Evolutionary conservation across 2,888 invertebrate species (phyloP).

Genomic region (Aphidius colemani): DNA sequence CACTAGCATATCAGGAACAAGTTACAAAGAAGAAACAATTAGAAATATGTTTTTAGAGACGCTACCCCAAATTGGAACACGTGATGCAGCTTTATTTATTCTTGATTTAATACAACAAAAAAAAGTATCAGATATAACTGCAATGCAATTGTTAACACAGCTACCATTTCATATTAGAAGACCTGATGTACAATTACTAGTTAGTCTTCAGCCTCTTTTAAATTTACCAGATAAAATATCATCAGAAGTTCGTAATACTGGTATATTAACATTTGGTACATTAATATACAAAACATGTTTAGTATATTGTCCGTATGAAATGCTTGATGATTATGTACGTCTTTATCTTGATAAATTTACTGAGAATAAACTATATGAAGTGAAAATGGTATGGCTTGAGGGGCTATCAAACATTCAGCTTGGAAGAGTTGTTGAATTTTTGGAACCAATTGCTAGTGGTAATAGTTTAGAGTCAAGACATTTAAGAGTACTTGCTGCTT

Average conservation of each 20-base stretch:
- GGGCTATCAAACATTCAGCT: constrained; percentile 71
- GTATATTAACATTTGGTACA: constrained; percentile 72
- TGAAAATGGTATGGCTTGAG: constrained; percentile 74
- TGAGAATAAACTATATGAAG: constrained; percentile 71
- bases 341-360: constrained; percentile 74
- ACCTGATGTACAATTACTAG: constrained; percentile 62
- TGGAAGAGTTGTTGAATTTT: constrained; percentile 62
- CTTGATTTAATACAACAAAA: constrained; percentile 68
- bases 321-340: constrained; percentile 73
- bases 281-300: constrained; percentile 68
- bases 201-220: constrained; percentile 64
- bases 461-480: constrained; percentile 61
- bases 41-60: constrained; percentile 74
- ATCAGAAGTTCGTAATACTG: constrained; percentile 69
- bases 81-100: constrained; percentile 69
- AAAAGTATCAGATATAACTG: constrained; percentile 69
- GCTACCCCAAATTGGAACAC: constrained; percentile 72
- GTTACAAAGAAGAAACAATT: constrained; percentile 75
- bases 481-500: constrained; percentile 71
- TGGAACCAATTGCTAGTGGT: constrained; percentile 59
- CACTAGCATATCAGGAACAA: constrained; percentile 65
- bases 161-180: constrained; percentile 74
- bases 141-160: constrained; percentile 70
- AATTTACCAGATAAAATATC: constrained; percentile 56
- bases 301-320: constrained; percentile 65